Evolutionary conservation across 2,888 invertebrate genomes (phyloP).

Genomic region (Luperina nickerlii): DNA sequence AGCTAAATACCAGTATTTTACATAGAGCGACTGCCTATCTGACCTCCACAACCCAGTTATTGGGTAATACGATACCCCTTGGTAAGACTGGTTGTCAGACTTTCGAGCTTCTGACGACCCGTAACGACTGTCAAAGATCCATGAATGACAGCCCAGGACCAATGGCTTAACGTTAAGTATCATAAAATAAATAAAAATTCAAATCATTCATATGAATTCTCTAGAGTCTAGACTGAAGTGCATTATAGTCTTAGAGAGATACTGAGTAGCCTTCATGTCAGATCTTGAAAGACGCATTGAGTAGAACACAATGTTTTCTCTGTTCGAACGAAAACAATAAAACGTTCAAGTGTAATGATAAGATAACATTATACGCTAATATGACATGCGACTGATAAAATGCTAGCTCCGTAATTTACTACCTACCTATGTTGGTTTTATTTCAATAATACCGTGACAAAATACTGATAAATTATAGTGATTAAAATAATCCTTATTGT

Average conservation of each 20-base stretch:
- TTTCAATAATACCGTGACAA: constrained; percentile 19
- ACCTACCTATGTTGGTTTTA: constrained; percentile 2
- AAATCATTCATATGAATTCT: not conserved
- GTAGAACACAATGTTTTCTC: constrained; percentile 38
- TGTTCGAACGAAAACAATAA: constrained; percentile 58
- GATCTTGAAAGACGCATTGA: constrained; percentile 32
- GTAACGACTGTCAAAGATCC: too few species aligned
- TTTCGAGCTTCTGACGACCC: too few species aligned
- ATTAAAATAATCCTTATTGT: constrained; percentile 30
- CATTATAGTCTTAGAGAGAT: not conserved
- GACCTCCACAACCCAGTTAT: too few species aligned
- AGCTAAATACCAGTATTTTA: too few species aligned
- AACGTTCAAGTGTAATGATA: constrained; percentile 60
- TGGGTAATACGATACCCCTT: too few species aligned
- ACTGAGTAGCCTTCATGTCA: constrained; percentile 23
- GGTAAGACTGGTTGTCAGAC: too few species aligned
- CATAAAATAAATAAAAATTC: constrained; percentile 3
- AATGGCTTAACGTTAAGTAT: not conserved
- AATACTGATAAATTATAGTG: not conserved
- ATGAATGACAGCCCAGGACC: too few species aligned
- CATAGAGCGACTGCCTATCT: too few species aligned
- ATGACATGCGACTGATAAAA: constrained; percentile 31
- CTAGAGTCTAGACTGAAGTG: not conserved
- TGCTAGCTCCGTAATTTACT: constrained; percentile 11
- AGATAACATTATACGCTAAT: constrained; percentile 56